These are phyloP conservation scores for Reticulitermes lucifugus DNA, from an alignment of 2,888 invertebrate genomes.

Conservation along the genomic window DNA sequence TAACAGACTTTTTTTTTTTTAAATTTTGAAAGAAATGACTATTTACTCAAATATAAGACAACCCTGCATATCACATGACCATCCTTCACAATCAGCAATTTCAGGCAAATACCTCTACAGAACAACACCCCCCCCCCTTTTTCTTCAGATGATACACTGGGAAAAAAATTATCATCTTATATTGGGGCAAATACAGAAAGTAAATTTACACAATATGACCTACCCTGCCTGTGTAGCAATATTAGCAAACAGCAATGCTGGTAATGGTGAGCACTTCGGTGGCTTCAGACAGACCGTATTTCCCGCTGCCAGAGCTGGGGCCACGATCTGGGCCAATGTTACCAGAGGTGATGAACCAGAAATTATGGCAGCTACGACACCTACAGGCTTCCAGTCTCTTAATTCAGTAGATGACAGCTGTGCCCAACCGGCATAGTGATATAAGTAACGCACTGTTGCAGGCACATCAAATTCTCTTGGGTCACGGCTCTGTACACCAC, in stretches of 20 bases:
- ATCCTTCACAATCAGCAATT: too few relatives aligned
- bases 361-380: conserved; percentile 63
- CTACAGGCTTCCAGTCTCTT: conserved; percentile 62
- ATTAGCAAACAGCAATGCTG: conserved; percentile 64
- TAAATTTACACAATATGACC: conserved; percentile 38
- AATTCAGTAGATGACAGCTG: conserved; percentile 61
- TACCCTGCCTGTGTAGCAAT: conserved; percentile 66
- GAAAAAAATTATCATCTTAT: too few relatives aligned
- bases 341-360: conserved; percentile 65
- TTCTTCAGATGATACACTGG: too few relatives aligned
- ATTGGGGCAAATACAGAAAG: too few relatives aligned
- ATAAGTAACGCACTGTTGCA: conserved; percentile 64
- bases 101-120: too few relatives aligned
- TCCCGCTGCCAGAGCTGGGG: conserved; percentile 66
- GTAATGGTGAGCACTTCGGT: conserved; percentile 62
- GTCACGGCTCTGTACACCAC: conserved; percentile 64
- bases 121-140: too few relatives aligned
- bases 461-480: conserved; percentile 63
- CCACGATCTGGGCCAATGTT: conserved; percentile 64
- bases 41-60: too few relatives aligned
- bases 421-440: conserved; percentile 67
- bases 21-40: too few relatives aligned
- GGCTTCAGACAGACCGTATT: conserved; percentile 65
- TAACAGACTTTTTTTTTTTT: too few relatives aligned
- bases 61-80: too few relatives aligned